A percentile compares a stretch with the other conserved stretches of the same genome.
phyloP scores from a whole-genome alignment of 2,888 invertebrate genomes.

The Trichacis sp. region DNA sequence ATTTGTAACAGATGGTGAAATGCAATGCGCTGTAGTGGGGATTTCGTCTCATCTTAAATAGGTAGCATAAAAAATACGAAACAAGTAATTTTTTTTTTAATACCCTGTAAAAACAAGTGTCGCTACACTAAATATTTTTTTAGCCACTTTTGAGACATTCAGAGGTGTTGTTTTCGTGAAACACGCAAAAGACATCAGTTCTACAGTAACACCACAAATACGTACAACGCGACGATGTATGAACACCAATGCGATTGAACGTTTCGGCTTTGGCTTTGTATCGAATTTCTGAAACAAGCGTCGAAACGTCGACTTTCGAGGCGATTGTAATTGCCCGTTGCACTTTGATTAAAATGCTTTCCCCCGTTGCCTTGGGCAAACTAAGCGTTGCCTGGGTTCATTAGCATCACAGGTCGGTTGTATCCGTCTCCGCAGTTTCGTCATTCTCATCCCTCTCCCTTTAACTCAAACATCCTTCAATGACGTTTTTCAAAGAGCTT shows the following conservation, averaged over 20 bases:
- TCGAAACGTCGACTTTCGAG: constrained; percentile 39
- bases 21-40: no score
- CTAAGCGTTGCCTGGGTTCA: constrained; percentile 49
- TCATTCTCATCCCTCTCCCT: constrained; percentile 27
- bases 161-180: no score
- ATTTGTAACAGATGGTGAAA: no score
- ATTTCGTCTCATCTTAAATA: no score
- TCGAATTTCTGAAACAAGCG: constrained; percentile 40
- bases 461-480: not conserved
- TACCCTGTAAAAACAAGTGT: no score
- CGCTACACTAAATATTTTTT: no score
- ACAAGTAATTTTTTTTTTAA: no score
- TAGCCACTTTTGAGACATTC: no score
- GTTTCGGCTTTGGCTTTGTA: constrained; percentile 26
- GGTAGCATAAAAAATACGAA: no score
- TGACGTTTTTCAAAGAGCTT: constrained; percentile 10
- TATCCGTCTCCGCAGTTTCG: constrained; percentile 34
- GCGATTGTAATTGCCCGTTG: constrained; percentile 56
- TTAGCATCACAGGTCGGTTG: constrained; percentile 49
- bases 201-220: no score
- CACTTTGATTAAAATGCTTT: constrained; percentile 56
- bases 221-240: no score
- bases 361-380: constrained; percentile 37
- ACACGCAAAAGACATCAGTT: no score
- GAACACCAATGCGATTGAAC: not conserved